Evolutionary conservation across 2,888 invertebrate genomes (phyloP).

Genomic region (Callimorpha dominula): DNA sequence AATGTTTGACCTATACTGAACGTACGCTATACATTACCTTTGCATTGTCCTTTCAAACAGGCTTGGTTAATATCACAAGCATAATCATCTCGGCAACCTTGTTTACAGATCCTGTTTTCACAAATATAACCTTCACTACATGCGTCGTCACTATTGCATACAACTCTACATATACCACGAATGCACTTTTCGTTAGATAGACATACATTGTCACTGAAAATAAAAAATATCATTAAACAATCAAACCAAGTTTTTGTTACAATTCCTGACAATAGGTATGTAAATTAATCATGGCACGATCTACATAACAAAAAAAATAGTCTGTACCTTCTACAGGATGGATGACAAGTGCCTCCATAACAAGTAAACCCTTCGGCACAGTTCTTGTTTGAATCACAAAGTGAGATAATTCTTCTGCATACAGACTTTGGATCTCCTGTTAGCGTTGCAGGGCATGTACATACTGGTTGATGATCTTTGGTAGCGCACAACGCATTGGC

Average conservation of each 20-base stretch:
- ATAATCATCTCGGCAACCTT: constrained; percentile 95
- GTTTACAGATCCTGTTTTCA: constrained; percentile 93
- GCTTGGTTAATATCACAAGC: constrained; percentile 92
- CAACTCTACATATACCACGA: constrained; percentile 92
- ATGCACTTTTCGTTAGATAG: constrained; percentile 95
- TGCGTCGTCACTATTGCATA: constrained; percentile 94
- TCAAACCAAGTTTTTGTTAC: not conserved
- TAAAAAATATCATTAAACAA: constrained; percentile 11
- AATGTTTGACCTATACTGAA: too few species aligned
- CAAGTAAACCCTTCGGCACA: constrained; percentile 92
- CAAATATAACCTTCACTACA: constrained; percentile 95
- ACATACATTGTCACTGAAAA: constrained; percentile 92
- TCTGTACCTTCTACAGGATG: constrained; percentile 90
- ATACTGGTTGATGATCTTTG: constrained; percentile 90
- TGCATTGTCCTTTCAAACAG: constrained; percentile 94
- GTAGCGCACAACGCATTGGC: constrained; percentile 92
- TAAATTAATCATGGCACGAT: not conserved
- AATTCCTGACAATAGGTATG: not conserved
- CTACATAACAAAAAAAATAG: not conserved
- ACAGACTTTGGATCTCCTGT: constrained; percentile 91
- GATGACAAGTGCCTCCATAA: constrained; percentile 92
- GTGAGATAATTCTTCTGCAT: constrained; percentile 89
- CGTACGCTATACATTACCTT: constrained; percentile 77
- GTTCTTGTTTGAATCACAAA: constrained; percentile 89
- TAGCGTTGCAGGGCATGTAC: constrained; percentile 90